phyloP scores from a whole-genome alignment of 2,797 vertebrate species.

The Thunnus albacares region DNA sequence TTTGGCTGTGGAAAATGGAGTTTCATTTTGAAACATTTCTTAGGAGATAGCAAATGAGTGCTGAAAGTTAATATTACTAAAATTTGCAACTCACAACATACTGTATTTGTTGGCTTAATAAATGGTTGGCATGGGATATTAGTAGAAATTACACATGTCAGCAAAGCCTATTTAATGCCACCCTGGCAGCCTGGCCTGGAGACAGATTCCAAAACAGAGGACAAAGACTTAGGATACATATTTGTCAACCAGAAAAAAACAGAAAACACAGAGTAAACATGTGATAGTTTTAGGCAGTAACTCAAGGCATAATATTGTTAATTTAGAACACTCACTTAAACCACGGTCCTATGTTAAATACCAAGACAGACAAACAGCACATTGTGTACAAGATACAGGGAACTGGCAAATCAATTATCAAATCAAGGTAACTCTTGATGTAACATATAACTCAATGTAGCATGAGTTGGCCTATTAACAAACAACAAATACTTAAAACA shows the following conservation, averaged over 20 bases:
- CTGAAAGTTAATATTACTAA: not conserved
- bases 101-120: conserved; percentile 15
- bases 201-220: conserved; percentile 12
- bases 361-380: not conserved
- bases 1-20: not conserved
- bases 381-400: not conserved
- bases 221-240: not conserved
- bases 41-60: not conserved
- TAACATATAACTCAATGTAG: too few species aligned
- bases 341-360: not conserved
- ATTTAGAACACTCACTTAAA: not conserved
- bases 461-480: too few species aligned
- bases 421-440: too few species aligned
- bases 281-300: not conserved
- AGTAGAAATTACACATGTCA: not conserved
- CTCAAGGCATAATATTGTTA: not conserved
- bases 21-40: conserved; percentile 1
- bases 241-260: conserved; percentile 3
- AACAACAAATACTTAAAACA: too few species aligned
- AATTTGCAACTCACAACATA: conserved; percentile 13
- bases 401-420: too few species aligned
- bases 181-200: conserved; percentile 3
- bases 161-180: conserved; percentile 23
- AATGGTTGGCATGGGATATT: conserved; percentile 5
- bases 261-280: not conserved